Evolutionary conservation across 2,113 vertebrate species (phyloP).

Genomic region (Uria lomvia): DNA sequence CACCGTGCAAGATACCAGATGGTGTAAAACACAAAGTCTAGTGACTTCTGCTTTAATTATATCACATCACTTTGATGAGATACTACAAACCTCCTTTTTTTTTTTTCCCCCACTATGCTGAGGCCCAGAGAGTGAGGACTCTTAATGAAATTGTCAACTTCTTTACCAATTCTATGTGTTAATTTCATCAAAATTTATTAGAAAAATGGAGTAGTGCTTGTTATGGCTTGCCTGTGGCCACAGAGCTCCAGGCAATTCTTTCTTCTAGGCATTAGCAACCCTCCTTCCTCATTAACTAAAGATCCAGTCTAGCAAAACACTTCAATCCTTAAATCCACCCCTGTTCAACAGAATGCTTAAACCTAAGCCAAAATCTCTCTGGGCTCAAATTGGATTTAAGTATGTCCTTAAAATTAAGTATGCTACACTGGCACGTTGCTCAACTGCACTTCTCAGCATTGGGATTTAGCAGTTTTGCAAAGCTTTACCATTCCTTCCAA

Average conservation of each 20-base stretch:
- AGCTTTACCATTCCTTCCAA: neutral
- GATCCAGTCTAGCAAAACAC: slow-evolving; percentile 17
- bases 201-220: neutral
- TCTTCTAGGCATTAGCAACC: neutral
- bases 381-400: slow-evolving; percentile 24
- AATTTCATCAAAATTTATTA: neutral
- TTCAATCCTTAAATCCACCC: slow-evolving; percentile 42
- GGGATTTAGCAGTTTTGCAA: neutral
- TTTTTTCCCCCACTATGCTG: neutral
- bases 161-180: neutral
- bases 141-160: neutral
- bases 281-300: slow-evolving; percentile 14
- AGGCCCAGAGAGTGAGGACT: neutral
- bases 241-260: neutral
- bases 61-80: neutral
- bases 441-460: neutral
- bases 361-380: slow-evolving; percentile 27
- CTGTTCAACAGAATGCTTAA: neutral
- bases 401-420: slow-evolving; percentile 13
- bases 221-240: neutral
- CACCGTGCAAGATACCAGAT: neutral
- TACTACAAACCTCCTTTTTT: neutral
- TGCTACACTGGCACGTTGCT: neutral
- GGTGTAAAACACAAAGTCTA: neutral
- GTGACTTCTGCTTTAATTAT: slow-evolving; percentile 11